These are phyloP conservation scores for Eudyptes chrysolophus DNA, from an alignment of 2,113 vertebrate genomes.

Conservation along the genomic window DNA sequence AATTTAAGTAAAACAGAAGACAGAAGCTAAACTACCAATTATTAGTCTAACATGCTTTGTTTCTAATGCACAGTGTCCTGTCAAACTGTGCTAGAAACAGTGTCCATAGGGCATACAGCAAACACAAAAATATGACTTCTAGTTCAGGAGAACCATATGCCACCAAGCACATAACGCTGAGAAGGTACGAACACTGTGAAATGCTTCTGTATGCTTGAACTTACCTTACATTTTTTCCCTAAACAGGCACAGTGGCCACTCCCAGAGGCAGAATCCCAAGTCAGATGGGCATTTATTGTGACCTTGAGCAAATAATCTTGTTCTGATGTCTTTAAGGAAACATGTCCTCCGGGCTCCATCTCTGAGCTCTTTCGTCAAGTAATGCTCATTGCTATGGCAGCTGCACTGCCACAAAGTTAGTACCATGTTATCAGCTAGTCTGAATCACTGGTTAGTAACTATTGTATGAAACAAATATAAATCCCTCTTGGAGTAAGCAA, in stretches of 20 bases:
- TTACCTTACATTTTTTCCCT: not conserved
- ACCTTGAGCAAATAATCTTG: not conserved
- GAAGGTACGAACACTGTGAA: rapidly evolving
- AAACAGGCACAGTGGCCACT: not conserved
- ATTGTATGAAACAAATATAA: not conserved
- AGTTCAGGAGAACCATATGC: not conserved
- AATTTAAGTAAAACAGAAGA: not conserved
- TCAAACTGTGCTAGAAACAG: not conserved
- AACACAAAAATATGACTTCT: not conserved
- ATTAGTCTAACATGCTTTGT: not conserved
- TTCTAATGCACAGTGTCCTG: not conserved
- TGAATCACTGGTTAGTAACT: not conserved
- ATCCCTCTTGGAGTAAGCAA: not conserved
- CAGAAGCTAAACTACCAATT: not conserved
- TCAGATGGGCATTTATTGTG: not conserved
- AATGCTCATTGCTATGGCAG: not conserved
- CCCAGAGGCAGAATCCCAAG: not conserved
- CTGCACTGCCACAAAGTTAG: not conserved
- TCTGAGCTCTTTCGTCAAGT: not conserved
- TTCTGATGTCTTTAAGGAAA: not conserved
- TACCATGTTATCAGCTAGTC: rapidly evolving
- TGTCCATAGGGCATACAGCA: not conserved
- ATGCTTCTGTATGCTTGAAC: not conserved
- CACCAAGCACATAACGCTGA: rapidly evolving
- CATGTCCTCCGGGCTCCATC: not conserved